These are phyloP conservation scores for Lacerta bilineata DNA, from an alignment of 2,797 vertebrate genomes.

Conservation along the genomic window DNA sequence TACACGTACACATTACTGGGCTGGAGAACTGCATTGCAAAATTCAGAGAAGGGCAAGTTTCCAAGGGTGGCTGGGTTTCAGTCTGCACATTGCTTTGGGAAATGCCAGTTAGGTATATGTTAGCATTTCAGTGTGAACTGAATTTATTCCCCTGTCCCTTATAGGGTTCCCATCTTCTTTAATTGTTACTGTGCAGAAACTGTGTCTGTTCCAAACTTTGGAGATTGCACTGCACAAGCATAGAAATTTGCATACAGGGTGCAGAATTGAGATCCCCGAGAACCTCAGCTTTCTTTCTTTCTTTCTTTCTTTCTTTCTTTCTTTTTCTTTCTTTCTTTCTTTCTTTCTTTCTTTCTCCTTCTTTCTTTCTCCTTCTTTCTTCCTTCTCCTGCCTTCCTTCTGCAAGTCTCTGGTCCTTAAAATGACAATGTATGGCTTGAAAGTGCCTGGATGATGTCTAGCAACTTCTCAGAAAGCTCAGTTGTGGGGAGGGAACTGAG, in stretches of 20 bases:
- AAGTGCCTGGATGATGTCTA: neutral
- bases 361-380: too few relatives aligned
- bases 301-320: neutral
- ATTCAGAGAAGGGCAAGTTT: too few relatives aligned
- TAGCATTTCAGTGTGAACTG: too few relatives aligned
- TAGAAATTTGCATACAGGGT: neutral
- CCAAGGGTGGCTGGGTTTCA: too few relatives aligned
- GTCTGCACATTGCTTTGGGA: too few relatives aligned
- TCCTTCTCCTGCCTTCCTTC: neutral
- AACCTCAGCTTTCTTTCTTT: neutral
- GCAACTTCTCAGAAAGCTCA: neutral
- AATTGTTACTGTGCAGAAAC: neutral
- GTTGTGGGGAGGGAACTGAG: neutral
- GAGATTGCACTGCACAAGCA: neutral
- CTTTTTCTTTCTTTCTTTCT: neutral
- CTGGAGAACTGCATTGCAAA: too few relatives aligned
- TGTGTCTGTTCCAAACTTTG: neutral
- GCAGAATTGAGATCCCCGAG: neutral
- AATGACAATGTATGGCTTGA: neutral
- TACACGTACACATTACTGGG: too few relatives aligned
- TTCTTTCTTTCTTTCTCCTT: too few relatives aligned
- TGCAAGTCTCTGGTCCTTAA: neutral
- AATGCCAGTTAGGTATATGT: too few relatives aligned
- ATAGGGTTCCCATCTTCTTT: neutral
- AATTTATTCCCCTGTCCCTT: too few relatives aligned